These are phyloP conservation scores for Acrocera orbiculus DNA, from an alignment of 2,888 invertebrate genomes.

Conservation along the genomic window DNA sequence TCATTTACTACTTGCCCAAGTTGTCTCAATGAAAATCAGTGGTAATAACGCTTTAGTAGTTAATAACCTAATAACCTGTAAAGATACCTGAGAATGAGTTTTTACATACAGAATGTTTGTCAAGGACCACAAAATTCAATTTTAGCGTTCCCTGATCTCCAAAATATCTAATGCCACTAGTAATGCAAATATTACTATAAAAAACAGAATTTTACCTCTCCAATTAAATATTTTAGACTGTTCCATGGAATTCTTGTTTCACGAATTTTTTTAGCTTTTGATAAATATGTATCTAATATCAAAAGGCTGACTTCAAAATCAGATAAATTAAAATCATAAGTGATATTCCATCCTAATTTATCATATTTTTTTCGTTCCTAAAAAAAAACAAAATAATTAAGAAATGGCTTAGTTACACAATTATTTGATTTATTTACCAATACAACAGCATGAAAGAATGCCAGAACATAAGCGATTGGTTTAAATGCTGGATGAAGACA, in stretches of 20 bases:
- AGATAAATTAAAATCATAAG: conserved; percentile 84
- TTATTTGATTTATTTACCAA: too few relatives aligned
- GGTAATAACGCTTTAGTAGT: too few relatives aligned
- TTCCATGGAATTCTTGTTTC: conserved; percentile 67
- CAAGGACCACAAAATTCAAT: too few relatives aligned
- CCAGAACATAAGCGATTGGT: conserved; percentile 67
- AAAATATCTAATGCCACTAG: too few relatives aligned
- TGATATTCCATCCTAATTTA: conserved; percentile 88
- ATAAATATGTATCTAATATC: conserved; percentile 70
- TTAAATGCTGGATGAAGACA: conserved; percentile 64
- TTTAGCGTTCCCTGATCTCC: too few relatives aligned
- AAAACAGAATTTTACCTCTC: conserved; percentile 64
- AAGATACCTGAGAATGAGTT: too few relatives aligned
- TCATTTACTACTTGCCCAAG: too few relatives aligned
- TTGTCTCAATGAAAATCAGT: too few relatives aligned
- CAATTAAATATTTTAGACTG: conserved; percentile 79
- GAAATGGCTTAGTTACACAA: too few relatives aligned
- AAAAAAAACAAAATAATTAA: conserved; percentile 1
- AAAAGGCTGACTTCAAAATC: conserved; percentile 79
- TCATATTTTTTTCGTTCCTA: conserved; percentile 83
- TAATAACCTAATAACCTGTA: too few relatives aligned
- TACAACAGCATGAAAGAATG: conserved; percentile 87
- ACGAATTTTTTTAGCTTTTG: conserved; percentile 39
- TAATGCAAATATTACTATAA: too few relatives aligned
- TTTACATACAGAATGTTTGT: too few relatives aligned